A percentile compares a stretch with the other conserved stretches of the same genome.
These are phyloP conservation scores for Thunnus thynnus DNA, from an alignment of 2,113 vertebrate species.

Conservation along the genomic window DNA sequence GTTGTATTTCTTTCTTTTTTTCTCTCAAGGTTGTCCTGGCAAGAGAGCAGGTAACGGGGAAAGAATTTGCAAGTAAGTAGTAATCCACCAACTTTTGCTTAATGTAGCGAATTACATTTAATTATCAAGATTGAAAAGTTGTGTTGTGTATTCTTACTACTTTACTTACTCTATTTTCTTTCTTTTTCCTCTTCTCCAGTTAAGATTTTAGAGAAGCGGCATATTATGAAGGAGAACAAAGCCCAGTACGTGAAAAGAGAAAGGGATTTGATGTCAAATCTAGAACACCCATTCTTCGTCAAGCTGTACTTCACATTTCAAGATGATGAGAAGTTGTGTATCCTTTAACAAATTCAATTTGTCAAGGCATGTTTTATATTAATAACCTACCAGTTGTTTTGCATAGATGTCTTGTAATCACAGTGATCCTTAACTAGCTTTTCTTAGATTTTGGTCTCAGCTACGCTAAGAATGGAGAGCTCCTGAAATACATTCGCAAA, in stretches of 20 bases:
- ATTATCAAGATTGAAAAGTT: background rate
- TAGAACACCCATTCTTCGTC: constrained; percentile 99
- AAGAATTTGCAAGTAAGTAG: constrained; percentile 98
- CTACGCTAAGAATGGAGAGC: constrained; percentile 98
- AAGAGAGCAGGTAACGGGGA: constrained; percentile 93
- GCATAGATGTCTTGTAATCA: background rate
- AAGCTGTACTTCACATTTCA: constrained; percentile 99
- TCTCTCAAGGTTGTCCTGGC: constrained; percentile 93
- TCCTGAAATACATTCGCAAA: constrained; percentile 99
- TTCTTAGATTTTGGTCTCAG: constrained; percentile 97
- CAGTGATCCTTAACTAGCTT: constrained; percentile 74
- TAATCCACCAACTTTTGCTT: background rate
- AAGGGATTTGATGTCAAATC: constrained; percentile 96
- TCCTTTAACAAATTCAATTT: constrained; percentile 85
- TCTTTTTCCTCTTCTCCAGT: constrained; percentile 84
- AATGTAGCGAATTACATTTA: background rate
- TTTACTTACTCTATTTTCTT: background rate
- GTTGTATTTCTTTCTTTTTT: constrained; percentile 8
- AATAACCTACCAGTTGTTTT: background rate
- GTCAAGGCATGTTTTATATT: background rate
- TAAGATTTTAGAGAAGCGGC: constrained; percentile 99
- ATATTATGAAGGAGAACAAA: constrained; percentile 99
- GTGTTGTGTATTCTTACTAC: background rate
- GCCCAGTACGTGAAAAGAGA: constrained; percentile 97
- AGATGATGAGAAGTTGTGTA: constrained; percentile 99